A percentile compares a stretch with the other conserved stretches of the same genome.
phyloP scores from a whole-genome alignment of 2,797 vertebrate genomes.

The Taeniopygia guttata region DNA sequence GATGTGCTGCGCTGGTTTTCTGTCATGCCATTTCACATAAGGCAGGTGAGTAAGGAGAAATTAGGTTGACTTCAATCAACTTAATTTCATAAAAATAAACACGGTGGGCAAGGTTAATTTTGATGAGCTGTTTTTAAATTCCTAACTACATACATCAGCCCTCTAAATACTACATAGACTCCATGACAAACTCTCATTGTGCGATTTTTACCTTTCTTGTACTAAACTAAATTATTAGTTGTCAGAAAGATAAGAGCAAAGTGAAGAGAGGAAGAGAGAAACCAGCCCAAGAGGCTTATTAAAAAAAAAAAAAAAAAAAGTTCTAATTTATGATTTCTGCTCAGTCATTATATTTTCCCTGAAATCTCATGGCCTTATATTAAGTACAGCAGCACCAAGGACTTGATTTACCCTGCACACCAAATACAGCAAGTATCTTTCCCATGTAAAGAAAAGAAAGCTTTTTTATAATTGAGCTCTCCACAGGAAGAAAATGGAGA shows the following conservation, averaged over 20 bases:
- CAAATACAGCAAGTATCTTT: not conserved
- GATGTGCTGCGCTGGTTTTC: not conserved
- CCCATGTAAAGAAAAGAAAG: not conserved
- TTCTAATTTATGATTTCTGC: not conserved
- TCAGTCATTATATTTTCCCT: not conserved
- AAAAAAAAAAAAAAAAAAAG: not conserved
- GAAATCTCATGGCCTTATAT: conserved; percentile 8
- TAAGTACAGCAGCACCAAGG: conserved; percentile 18
- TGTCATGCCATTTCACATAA: not conserved
- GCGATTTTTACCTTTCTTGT: not conserved
- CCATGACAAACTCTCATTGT: not conserved
- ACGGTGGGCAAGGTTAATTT: not conserved
- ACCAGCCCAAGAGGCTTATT: not conserved
- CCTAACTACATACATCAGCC: not conserved
- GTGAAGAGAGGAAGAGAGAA: not conserved
- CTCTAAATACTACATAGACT: not conserved
- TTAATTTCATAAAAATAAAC: not conserved
- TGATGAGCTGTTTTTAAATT: conserved; percentile 1
- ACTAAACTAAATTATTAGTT: not conserved
- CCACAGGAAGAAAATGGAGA: not conserved
- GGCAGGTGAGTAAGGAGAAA: not conserved
- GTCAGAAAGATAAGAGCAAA: not conserved
- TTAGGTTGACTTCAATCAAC: not conserved
- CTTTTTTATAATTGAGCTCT: not conserved
- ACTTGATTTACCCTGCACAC: not conserved